Base-by-base conservation (phyloP, 1,140 invertebrate species). In the Drosophila carrolli region DNA sequence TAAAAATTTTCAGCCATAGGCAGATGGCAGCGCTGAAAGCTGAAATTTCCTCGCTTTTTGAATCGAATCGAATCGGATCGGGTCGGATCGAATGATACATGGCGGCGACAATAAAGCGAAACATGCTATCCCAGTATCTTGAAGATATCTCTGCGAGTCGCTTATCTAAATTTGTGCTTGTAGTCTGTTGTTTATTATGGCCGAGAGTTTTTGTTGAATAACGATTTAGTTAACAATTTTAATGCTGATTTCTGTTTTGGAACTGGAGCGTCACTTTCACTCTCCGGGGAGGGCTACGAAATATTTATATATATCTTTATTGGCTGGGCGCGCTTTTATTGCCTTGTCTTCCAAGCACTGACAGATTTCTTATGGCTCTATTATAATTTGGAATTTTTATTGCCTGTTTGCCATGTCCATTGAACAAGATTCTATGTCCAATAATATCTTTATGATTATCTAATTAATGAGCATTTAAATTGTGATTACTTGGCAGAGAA, bases 71-170 rank as follows among this genome's bases (percentile, higher is more conserved):
- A 14, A 62, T 66, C 29, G 44, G 58, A 78, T 78, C 23, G 57
- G 47, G 43, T 43, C 29, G 46, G 55, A 78, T 78, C 59, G 55
- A 74, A 79, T 88, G 75, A 88, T 75, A 44, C 79, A 73, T 75
- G 75, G 66, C 79, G 72, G 83, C 79, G 83, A 86, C 83, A 86
- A 88, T 72, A 86, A 86, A 86, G 79, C 65, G 58, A 67, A 81
- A 73, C 55, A 80, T 75, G 63, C 57, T 50, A 46, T 44, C 46
- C 53, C 38, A 38, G 44, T 51, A 61, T 55, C 53, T 61, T 38
- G 44, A 41, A 37, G 37, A 56, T 77, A 46, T 63, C 53, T 62
- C 29, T 53, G 11, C 10, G 6, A 37, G 47, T 35, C 29, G 13
- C 57, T 48, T 78, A 78, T 81, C 56, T 71, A 44, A 62, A 70